A percentile compares a stretch with the other conserved stretches of the same genome.
Conservation (phyloP, 2,113 vertebrate species). For the Tricholaema leucomelas region DNA sequence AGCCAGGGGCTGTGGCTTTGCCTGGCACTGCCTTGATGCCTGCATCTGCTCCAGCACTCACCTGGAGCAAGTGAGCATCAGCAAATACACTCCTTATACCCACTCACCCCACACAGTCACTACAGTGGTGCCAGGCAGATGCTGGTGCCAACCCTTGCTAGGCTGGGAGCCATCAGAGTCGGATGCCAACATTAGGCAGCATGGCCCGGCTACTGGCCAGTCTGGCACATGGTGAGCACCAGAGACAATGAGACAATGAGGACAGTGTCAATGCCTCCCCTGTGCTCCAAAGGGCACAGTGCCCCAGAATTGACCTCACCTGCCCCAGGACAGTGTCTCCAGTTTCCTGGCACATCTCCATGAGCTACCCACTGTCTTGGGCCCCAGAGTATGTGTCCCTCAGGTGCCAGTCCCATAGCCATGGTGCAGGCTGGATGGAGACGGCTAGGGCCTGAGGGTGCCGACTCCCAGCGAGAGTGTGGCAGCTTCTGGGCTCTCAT, state of each 20-base stretch:
- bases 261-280: rapidly evolving
- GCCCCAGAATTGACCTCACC: rapidly evolving
- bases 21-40: neutral
- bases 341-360: rapidly evolving
- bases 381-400: neutral
- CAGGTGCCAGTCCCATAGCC: neutral
- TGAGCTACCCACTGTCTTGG: rapidly evolving
- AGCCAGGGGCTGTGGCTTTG: rapidly evolving
- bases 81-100: neutral
- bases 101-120: neutral
- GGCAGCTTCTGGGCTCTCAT: conserved; percentile 62
- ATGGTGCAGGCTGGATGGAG: neutral
- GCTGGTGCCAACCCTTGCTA: neutral
- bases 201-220: neutral
- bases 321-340: neutral
- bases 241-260: rapidly evolving
- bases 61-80: rapidly evolving
- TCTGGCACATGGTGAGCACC: neutral
- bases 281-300: neutral
- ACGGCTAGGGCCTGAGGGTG: neutral
- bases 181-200: neutral
- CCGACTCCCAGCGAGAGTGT: neutral
- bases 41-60: neutral
- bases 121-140: rapidly evolving
- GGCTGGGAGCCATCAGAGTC: neutral